Evolutionary conservation across 2,797 vertebrate species (phyloP), one percentile per base, ranked within the genome.

Genomic region (Hemitrygon akajei): DNA sequence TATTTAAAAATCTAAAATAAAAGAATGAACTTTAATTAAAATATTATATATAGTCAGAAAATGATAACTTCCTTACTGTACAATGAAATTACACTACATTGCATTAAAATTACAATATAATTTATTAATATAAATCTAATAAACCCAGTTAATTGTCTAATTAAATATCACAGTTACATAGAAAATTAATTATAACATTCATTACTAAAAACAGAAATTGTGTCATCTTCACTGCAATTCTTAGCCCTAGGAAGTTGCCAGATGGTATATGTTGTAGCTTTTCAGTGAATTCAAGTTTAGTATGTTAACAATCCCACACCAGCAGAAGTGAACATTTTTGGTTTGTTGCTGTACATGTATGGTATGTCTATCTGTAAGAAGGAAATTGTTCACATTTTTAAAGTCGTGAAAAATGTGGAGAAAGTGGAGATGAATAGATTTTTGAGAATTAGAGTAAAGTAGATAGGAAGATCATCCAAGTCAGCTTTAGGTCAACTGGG

Each of bases 141-240:
- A 75, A 92, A 92, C 37, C 71, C 25, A 4, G 73, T 27, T 92
- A 56, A 73, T 56, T 76, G 30, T 47, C 69, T 76, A 92, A 92
- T 92, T 92, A 92, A 92, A 56, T 92, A 92, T 47, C 71, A 73
- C 69, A 75, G 69, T 47, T 92, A 56, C 37, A 69, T 30, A 73
- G 91, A 56, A 92, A 30, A 30, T 75, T 75, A 92, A 92, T 92
- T 56, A 75, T 75, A 25, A 47, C 40, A 92, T 75, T 92, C 69
- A 56, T 71, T 56, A 92, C 7, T 75, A 92, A 75, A 75, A 47
- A 56, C 27, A 73, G 9, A 5, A 40, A 40, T 25, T 91, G 66
- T 91, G 69, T 47, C 37, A 73, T 92, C 89, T 92, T 66, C 89
- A 27, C 22, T 27, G 7, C 20, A 40, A 34, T 71, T 86, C 22